Evolutionary conservation across 2,888 invertebrate genomes (phyloP).

Genomic region (Hipparchia sbordonii): DNA sequence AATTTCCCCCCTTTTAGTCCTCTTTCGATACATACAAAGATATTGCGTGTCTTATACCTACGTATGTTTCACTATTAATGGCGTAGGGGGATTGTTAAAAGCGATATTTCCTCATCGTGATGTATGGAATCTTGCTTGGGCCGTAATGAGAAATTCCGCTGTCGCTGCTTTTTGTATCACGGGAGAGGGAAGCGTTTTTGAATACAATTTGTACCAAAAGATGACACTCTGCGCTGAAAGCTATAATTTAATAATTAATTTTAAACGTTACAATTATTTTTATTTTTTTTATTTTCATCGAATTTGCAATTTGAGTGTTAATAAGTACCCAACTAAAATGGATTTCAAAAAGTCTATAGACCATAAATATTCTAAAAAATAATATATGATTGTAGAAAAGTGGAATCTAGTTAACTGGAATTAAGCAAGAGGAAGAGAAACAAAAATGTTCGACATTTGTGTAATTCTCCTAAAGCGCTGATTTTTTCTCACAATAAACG

Average conservation of each 20-base stretch:
- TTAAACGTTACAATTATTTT: neutral
- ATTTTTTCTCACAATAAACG: slow-evolving; percentile 73
- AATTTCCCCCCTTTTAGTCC: slow-evolving; percentile 3
- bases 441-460: slow-evolving; percentile 28
- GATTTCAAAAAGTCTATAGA: no score
- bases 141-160: slow-evolving; percentile 80
- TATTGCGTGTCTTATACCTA: slow-evolving; percentile 43
- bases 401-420: neutral
- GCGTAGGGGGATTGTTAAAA: slow-evolving; percentile 68
- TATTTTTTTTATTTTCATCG: no score
- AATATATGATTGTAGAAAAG: neutral
- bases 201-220: slow-evolving; percentile 48
- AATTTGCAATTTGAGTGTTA: no score
- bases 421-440: neutral
- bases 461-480: slow-evolving; percentile 57
- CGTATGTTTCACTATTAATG: slow-evolving; percentile 66
- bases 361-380: no score
- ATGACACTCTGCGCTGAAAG: slow-evolving; percentile 42
- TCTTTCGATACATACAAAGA: slow-evolving; percentile 19
- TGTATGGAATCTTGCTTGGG: slow-evolving; percentile 72
- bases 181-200: slow-evolving; percentile 57
- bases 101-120: slow-evolving; percentile 78
- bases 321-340: no score
- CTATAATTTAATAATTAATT: slow-evolving; percentile 36
- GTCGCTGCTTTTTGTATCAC: slow-evolving; percentile 75